Conservation (phyloP, 1,140 invertebrate genomes). For the Zaprionus vittiger region DNA sequence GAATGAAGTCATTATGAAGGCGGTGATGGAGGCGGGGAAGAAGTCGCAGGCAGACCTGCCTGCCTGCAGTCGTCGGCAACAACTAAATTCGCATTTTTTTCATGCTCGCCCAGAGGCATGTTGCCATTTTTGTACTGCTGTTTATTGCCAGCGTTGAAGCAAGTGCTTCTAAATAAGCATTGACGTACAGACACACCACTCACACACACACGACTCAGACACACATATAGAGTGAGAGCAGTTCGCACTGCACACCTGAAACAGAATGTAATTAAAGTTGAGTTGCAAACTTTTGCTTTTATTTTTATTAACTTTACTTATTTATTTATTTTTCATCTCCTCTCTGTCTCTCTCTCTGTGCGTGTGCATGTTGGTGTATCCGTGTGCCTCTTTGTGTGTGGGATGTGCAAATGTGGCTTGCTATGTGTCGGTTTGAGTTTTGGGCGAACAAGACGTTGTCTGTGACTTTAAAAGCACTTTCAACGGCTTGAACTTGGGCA, state of each 20-base stretch:
- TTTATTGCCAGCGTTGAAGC: conserved; percentile 73
- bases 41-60: conserved; percentile 1
- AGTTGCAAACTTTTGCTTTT: conserved; percentile 78
- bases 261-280: conserved; percentile 81
- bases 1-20: conserved; percentile 81
- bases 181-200: conserved; percentile 52
- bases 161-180: conserved; percentile 76
- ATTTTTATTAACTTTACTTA: conserved; percentile 75
- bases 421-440: not conserved
- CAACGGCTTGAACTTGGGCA: conserved; percentile 79
- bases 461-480: conserved; percentile 78
- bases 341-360: not conserved
- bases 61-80: conserved; percentile 50
- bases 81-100: conserved; percentile 69
- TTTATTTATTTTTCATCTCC: conserved; percentile 72
- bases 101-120: conserved; percentile 37
- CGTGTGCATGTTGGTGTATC: not conserved
- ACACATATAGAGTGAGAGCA: not conserved
- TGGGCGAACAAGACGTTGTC: conserved; percentile 27
- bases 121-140: conserved; percentile 48
- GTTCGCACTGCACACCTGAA: conserved; percentile 36
- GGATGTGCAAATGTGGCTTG: conserved; percentile 21
- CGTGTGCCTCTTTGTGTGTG: conserved; percentile 5
- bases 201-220: conserved; percentile 13
- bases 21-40: conserved; percentile 33